A percentile compares a stretch with the other conserved stretches of the same genome.
These are phyloP conservation scores for Chrysolina haemoptera DNA, from an alignment of 2,888 invertebrate species.

Conservation along the genomic window DNA sequence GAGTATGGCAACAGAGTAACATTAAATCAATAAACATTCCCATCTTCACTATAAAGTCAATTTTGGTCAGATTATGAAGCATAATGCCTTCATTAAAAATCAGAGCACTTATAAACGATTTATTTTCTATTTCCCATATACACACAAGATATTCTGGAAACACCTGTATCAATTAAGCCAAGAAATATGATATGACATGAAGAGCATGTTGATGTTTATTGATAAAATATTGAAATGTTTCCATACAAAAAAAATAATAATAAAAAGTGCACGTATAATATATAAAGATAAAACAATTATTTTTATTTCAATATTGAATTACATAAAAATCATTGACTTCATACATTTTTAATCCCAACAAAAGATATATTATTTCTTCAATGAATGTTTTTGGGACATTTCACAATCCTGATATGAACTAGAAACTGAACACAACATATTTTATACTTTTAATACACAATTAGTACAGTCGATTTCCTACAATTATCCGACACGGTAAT, in stretches of 20 bases:
- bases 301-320: constrained; percentile 13
- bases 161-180: too few species aligned
- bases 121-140: too few species aligned
- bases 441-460: too few species aligned
- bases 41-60: not conserved
- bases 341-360: constrained; percentile 29
- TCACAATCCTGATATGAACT: not conserved
- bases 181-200: not conserved
- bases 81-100: not conserved
- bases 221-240: constrained; percentile 9
- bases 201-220: not conserved
- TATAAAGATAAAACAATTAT: constrained; percentile 24
- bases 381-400: constrained; percentile 1
- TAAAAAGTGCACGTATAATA: constrained; percentile 16
- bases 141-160: too few species aligned
- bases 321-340: constrained; percentile 44
- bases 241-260: constrained; percentile 22
- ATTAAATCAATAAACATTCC: constrained; percentile 11
- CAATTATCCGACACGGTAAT: too few species aligned
- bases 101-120: not conserved
- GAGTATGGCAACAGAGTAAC: constrained; percentile 2
- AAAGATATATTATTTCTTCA: constrained; percentile 2
- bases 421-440: too few species aligned
- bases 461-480: too few species aligned
- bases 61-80: not conserved